Evolutionary conservation across 2,888 invertebrate species (phyloP).

Genomic region (Cheilosia variabilis): DNA sequence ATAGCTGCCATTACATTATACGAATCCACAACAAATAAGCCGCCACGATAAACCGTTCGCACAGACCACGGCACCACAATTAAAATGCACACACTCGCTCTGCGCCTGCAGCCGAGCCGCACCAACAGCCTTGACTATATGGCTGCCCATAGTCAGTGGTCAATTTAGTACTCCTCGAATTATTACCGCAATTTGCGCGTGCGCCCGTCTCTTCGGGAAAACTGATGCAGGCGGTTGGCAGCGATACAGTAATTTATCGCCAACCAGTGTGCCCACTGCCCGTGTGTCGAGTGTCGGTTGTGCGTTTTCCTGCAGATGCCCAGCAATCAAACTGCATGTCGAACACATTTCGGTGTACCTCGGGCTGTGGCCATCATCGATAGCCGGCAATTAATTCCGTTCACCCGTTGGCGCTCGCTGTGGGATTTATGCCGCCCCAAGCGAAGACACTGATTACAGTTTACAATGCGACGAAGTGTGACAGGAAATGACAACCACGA

Average conservation of each 20-base stretch:
- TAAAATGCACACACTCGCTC: conserved; percentile 48
- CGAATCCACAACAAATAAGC: conserved; percentile 35
- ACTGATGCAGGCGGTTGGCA: conserved; percentile 33
- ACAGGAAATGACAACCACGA: conserved; percentile 50
- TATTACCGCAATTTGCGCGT: conserved; percentile 60
- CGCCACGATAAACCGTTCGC: conserved; percentile 15
- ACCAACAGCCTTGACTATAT: neutral
- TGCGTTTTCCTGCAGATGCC: neutral
- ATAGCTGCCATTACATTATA: conserved; percentile 64
- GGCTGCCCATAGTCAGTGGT: conserved; percentile 23
- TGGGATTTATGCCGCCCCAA: conserved; percentile 14
- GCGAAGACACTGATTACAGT: conserved; percentile 24
- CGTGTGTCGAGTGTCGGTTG: neutral
- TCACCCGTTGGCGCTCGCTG: conserved; percentile 1
- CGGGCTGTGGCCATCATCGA: neutral
- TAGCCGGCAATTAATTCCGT: conserved; percentile 65
- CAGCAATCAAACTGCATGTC: conserved; percentile 22
- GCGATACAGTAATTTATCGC: conserved; percentile 34
- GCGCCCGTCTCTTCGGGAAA: conserved; percentile 39
- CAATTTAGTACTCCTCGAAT: conserved; percentile 46
- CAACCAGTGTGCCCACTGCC: conserved; percentile 1
- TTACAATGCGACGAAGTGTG: conserved; percentile 43
- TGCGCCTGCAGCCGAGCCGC: neutral
- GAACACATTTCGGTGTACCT: conserved; percentile 21
- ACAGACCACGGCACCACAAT: conserved; percentile 44